Percentiles rank a stretch among this genome's conserved stretches.
Conservation (phyloP, 2,797 vertebrate species). For the Glyptemys insculpta region DNA sequence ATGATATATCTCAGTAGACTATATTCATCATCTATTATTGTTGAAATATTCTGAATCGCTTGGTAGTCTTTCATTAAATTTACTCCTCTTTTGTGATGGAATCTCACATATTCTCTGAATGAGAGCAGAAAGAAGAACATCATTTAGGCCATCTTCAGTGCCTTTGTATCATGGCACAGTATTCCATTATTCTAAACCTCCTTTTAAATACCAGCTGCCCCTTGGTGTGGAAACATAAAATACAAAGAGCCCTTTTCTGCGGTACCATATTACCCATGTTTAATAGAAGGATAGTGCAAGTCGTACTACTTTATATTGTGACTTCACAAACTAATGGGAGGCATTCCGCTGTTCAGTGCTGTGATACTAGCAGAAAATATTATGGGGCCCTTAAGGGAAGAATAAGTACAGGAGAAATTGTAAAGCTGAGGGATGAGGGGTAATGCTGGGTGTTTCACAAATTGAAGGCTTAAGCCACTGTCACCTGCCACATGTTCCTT, state of each 20-base stretch:
- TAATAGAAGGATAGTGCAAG: background rate
- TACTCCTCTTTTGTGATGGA: background rate
- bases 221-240: background rate
- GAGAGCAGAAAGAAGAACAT: background rate
- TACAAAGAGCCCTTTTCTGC: background rate
- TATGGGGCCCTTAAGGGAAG: slow-evolving; percentile 42
- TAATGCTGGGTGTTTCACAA: rapidly evolving
- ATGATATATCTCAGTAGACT: background rate
- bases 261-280: background rate
- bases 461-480: background rate
- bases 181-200: background rate
- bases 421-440: background rate
- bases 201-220: background rate
- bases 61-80: background rate
- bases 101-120: background rate
- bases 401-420: background rate
- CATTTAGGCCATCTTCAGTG: background rate
- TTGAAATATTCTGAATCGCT: background rate
- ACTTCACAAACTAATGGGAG: background rate
- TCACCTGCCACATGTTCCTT: rapidly evolving
- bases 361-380: slow-evolving; percentile 50
- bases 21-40: background rate
- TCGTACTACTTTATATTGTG: background rate
- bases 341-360: background rate
- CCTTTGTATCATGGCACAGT: background rate